Evolutionary conservation across 1,140 invertebrate species (phyloP).

Genomic region (Nasonia giraulti): DNA sequence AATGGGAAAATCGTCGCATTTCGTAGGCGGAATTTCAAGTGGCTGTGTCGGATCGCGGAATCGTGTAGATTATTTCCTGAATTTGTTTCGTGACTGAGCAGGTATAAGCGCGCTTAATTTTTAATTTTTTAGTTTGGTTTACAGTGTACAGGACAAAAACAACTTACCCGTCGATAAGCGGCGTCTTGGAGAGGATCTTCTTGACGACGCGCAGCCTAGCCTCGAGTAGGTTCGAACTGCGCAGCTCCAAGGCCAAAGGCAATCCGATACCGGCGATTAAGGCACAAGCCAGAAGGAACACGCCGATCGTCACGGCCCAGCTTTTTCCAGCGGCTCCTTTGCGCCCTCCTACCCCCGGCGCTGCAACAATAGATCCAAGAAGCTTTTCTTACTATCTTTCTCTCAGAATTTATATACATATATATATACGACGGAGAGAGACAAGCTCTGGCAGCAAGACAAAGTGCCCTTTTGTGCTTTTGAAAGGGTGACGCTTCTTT

Average conservation of each 20-base stretch:
- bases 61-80: background rate
- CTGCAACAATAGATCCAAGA: slow-evolving; percentile 38
- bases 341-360: background rate
- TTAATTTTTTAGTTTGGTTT: no score
- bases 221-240: slow-evolving; percentile 76
- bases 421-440: background rate
- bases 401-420: background rate
- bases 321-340: slow-evolving; percentile 55
- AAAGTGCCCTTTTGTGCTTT: background rate
- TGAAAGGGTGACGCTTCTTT: background rate
- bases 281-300: slow-evolving; percentile 70
- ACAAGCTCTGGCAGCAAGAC: background rate
- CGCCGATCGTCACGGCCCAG: slow-evolving; percentile 68
- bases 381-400: background rate
- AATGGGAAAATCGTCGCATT: background rate
- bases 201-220: slow-evolving; percentile 77
- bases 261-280: slow-evolving; percentile 73
- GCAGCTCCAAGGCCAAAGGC: slow-evolving; percentile 75
- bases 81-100: no score
- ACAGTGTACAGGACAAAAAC: background rate
- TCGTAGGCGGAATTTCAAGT: background rate
- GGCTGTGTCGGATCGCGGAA: background rate
- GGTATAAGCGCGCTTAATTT: no score
- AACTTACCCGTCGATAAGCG: slow-evolving; percentile 75
- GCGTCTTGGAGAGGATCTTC: slow-evolving; percentile 75